phyloP scores from a whole-genome alignment of 1,140 invertebrate species.

The Pseudomyrmex dendroicus region DNA sequence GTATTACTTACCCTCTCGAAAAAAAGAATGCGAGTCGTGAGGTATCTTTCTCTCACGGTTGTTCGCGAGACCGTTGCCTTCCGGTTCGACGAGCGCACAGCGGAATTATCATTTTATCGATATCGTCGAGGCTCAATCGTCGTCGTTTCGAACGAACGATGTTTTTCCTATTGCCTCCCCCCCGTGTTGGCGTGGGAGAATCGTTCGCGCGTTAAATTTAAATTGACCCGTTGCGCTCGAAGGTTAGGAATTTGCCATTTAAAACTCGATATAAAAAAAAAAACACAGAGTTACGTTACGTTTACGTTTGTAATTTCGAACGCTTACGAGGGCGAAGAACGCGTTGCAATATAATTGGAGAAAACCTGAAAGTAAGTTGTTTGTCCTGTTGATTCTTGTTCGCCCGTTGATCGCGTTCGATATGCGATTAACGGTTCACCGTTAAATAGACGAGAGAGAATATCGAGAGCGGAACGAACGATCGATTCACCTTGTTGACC shows the following conservation, averaged over 20 bases:
- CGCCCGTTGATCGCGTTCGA: too few species aligned
- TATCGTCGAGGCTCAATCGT: constrained; percentile 34
- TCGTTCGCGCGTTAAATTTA: not conserved
- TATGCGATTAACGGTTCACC: too few species aligned
- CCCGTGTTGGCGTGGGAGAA: constrained; percentile 5
- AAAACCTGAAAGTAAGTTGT: too few species aligned
- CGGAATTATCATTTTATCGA: constrained; percentile 48
- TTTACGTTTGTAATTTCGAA: too few species aligned
- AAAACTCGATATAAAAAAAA: too few species aligned
- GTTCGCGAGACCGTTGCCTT: constrained; percentile 33
- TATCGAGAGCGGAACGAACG: too few species aligned
- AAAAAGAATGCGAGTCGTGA: constrained; percentile 38
- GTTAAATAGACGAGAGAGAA: too few species aligned
- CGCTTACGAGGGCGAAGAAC: too few species aligned
- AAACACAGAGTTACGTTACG: too few species aligned
- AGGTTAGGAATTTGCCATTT: not conserved
- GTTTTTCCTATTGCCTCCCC: not conserved
- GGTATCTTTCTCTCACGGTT: constrained; percentile 63
- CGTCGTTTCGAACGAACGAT: not conserved
- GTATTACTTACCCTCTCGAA: constrained; percentile 57
- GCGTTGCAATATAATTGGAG: too few species aligned
- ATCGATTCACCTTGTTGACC: not conserved
- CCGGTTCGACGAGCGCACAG: constrained; percentile 35
- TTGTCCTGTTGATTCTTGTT: too few species aligned
- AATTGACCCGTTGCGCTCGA: constrained; percentile 3